Evolutionary conservation across 2,797 vertebrate genomes (phyloP).

Genomic region (Sandelia bainsii): DNA sequence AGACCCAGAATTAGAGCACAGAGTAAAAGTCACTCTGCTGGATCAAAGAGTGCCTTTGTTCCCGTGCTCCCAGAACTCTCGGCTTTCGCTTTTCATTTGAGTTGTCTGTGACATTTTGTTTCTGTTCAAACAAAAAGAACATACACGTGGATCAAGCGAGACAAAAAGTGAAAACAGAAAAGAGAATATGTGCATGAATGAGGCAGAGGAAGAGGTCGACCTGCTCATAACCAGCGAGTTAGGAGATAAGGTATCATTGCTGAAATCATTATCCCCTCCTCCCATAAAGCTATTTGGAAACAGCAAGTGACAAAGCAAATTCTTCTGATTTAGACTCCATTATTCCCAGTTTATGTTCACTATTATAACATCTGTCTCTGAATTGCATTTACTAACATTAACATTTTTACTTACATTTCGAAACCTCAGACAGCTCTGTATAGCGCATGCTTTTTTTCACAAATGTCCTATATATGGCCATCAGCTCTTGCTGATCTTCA

Average conservation of each 20-base stretch:
- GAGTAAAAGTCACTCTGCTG: conserved; percentile 56
- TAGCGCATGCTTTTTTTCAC: conserved; percentile 9
- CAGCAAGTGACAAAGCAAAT: conserved; percentile 18
- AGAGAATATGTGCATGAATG: conserved; percentile 42
- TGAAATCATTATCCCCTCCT: conserved; percentile 31
- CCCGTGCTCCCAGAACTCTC: conserved; percentile 46
- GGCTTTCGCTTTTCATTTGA: conserved; percentile 40
- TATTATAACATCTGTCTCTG: background rate
- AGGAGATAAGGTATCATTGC: conserved; percentile 46
- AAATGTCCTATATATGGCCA: conserved; percentile 72
- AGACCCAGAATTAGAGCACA: conserved; percentile 57
- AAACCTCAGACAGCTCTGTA: conserved; percentile 1
- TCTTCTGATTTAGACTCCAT: conserved; percentile 9
- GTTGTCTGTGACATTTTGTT: conserved; percentile 45
- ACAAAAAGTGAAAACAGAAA: conserved; percentile 20
- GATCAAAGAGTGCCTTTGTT: conserved; percentile 76
- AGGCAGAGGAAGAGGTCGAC: conserved; percentile 25
- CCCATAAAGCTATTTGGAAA: conserved; percentile 27
- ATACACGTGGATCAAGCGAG: conserved; percentile 10
- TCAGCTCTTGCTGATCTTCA: conserved; percentile 45
- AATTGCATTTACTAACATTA: conserved; percentile 9
- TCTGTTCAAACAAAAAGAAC: conserved; percentile 21
- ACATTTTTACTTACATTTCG: no score
- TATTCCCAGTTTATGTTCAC: background rate
- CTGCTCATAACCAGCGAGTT: conserved; percentile 35